These are phyloP conservation scores for Phortica variegata DNA, from an alignment of 1,140 invertebrate genomes.

Conservation along the genomic window DNA sequence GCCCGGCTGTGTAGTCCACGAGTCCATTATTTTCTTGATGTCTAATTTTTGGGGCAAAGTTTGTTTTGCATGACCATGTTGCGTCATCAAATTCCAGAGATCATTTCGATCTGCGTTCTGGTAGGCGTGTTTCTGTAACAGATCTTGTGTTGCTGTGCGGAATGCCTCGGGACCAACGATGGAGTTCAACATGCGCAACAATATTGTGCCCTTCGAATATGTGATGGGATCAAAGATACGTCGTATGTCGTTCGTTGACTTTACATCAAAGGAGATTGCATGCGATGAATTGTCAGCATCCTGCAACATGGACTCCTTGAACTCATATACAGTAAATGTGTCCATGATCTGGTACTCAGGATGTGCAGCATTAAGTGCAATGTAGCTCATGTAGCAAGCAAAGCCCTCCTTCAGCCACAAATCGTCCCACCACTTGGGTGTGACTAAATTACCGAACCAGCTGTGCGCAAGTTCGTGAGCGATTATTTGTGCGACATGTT, in stretches of 20 bases:
- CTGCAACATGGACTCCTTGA: slow-evolving; percentile 68
- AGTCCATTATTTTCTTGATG: slow-evolving; percentile 74
- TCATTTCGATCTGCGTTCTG: slow-evolving; percentile 70
- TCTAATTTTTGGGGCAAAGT: slow-evolving; percentile 58
- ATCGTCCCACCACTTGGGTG: slow-evolving; percentile 75
- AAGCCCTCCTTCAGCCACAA: slow-evolving; percentile 86
- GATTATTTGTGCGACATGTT: slow-evolving; percentile 68
- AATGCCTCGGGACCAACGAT: slow-evolving; percentile 72
- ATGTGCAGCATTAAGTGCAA: slow-evolving; percentile 65
- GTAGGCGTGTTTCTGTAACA: slow-evolving; percentile 65
- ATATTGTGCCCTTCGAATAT: slow-evolving; percentile 80
- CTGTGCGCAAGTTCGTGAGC: slow-evolving; percentile 84
- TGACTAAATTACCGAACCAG: slow-evolving; percentile 80
- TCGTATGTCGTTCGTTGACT: slow-evolving; percentile 73
- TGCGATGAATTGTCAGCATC: slow-evolving; percentile 77
- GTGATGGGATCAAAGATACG: slow-evolving; percentile 84
- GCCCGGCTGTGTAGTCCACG: slow-evolving; percentile 80
- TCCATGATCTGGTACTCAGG: slow-evolving; percentile 74
- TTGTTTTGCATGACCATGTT: slow-evolving; percentile 57
- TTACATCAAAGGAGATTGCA: slow-evolving; percentile 68
- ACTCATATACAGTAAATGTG: slow-evolving; percentile 71
- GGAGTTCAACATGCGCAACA: slow-evolving; percentile 80
- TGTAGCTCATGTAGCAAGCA: slow-evolving; percentile 73
- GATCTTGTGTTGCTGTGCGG: slow-evolving; percentile 65
- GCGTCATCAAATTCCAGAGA: slow-evolving; percentile 68